A percentile compares a stretch with the other conserved stretches of the same genome.
Evolutionary conservation across 2,113 vertebrate species (phyloP).

Genomic region (Notothenia rossii): DNA sequence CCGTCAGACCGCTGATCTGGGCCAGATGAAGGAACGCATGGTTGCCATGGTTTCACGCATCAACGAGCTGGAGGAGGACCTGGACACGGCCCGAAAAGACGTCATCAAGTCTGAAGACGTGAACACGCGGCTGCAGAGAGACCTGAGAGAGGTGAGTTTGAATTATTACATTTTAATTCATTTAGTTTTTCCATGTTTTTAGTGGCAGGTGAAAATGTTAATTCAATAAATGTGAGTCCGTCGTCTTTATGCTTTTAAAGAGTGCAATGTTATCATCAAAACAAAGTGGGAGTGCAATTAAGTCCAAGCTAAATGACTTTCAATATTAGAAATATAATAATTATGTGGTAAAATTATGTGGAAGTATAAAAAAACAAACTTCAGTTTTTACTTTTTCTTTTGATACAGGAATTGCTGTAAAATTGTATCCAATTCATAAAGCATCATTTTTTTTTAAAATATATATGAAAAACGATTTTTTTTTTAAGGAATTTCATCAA

Average conservation of each 20-base stretch:
- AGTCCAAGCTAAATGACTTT: too few relatives aligned
- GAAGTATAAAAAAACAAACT: not conserved
- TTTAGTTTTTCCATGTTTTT: not conserved
- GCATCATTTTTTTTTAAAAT: too few relatives aligned
- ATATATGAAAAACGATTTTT: too few relatives aligned
- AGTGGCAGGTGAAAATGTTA: not conserved
- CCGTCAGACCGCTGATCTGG: slow-evolving; percentile 90
- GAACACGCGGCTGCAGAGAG: slow-evolving; percentile 93
- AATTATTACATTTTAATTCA: not conserved
- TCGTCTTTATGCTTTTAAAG: not conserved
- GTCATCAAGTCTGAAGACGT: slow-evolving; percentile 95
- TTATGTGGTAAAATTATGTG: not conserved
- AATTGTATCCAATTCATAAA: too few relatives aligned
- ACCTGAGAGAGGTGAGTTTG: slow-evolving; percentile 89
- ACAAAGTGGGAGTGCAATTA: too few relatives aligned
- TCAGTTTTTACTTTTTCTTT: not conserved
- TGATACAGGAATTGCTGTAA: not conserved
- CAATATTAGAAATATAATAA: too few relatives aligned
- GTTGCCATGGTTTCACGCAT: slow-evolving; percentile 88
- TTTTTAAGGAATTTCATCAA: not conserved
- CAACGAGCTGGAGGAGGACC: slow-evolving; percentile 94
- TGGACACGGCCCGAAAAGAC: slow-evolving; percentile 96
- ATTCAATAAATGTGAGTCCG: not conserved
- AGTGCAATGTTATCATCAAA: too few relatives aligned
- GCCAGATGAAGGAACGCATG: slow-evolving; percentile 96